Conservation (phyloP, 2,113 vertebrate genomes). For the Fulmarus glacialis region DNA sequence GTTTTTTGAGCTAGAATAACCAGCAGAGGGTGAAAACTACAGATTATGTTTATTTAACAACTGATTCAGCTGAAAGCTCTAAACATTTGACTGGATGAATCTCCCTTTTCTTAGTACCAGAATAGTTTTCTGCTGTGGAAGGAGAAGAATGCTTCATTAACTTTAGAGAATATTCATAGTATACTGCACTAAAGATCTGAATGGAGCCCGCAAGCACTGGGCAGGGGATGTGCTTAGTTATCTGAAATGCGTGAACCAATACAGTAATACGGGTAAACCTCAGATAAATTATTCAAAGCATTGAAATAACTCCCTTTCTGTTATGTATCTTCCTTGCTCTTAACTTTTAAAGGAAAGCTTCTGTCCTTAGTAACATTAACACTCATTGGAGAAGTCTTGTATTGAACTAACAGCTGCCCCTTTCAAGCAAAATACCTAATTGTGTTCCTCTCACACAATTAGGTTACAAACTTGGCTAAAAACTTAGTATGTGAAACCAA, state of each 20-base stretch:
- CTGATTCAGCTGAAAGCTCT: not conserved
- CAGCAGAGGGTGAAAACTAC: not conserved
- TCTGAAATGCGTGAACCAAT: not conserved
- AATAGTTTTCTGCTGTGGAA: not conserved
- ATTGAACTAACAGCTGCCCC: not conserved
- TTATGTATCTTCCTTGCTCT: not conserved
- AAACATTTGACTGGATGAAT: not conserved
- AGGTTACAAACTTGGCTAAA: not conserved
- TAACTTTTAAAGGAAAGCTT: not conserved
- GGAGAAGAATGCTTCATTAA: not conserved
- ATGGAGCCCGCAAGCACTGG: not conserved
- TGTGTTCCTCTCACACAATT: not conserved
- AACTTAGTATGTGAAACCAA: not conserved
- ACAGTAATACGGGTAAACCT: not conserved
- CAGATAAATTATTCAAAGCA: not conserved
- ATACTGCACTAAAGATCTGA: not conserved
- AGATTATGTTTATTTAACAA: not conserved
- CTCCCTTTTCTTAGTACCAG: not conserved
- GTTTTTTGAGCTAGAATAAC: not conserved
- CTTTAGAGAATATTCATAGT: not conserved
- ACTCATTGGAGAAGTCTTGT: not conserved
- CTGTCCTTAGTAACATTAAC: not conserved
- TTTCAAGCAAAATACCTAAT: not conserved
- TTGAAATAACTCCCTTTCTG: not conserved
- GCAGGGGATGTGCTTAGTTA: not conserved